Base-by-base conservation (phyloP, 1,140 invertebrate genomes). In the Bicyclus anynana region DNA sequence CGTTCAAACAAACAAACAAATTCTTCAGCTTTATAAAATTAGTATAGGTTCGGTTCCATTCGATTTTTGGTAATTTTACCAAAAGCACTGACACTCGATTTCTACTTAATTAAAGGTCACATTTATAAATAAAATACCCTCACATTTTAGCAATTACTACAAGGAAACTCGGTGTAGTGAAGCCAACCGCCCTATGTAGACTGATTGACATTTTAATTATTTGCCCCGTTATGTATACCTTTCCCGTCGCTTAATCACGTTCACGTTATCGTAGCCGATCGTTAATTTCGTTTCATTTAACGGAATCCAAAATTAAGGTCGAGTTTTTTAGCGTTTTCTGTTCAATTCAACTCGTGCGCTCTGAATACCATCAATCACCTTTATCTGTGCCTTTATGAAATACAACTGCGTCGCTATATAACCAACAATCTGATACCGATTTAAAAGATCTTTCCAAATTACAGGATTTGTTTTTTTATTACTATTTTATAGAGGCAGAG, bases 181-280 rank as follows among this genome's bases (percentile, higher is more conserved):
- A 44, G 17, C 40, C n/a, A 18, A 12, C 18, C 40, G 16, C 40
- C 40, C 10, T 44, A 20, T 20, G 18, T 12, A 20, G 40, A n/a
- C 40, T 44, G 40, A 44, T 44, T 44, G 40, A 44, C 40, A 44
- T 44, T 44, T 44, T 44, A 44, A 44, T 44, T 44, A 44, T 20
- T n/a, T 44, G 40, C 40, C n/a, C 17, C 40, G 40, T 44, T 44
- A 44, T 12, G 17, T 44, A 44, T 44, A 44, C 14, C 40, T 18
- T 44, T 16, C 37, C 37, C 37, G 16, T 16, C 40, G 40, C 10
- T 44, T 44, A 44, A 44, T 20, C 40, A 20, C 40, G 40, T 44
- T 44, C 20, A 44, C 40, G 18, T 12, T 18, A 44, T 44, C 40
- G 40, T 12, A 44, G 40, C 14, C 16, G 16, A 44, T 38, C 37